Base-by-base conservation (phyloP, 2,888 invertebrate species). In the Diloba caeruleocephala region DNA sequence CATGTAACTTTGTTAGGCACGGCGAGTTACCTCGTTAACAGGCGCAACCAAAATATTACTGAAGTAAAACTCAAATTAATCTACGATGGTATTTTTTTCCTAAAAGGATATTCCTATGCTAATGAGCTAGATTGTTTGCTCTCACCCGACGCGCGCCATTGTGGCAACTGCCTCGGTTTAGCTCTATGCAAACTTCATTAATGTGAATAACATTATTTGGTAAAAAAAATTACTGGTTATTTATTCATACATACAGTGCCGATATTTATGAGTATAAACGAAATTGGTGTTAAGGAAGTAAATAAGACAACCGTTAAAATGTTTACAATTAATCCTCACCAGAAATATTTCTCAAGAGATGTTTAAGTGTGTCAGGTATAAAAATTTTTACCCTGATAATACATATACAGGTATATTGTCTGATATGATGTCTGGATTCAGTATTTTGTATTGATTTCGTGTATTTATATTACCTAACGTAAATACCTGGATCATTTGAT, bases 11-110 rank as follows among this genome's bases (percentile, higher is more conserved):
- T 86, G 89, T 88, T 87, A 88, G 83, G 81, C 77, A 76, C 77
- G 72, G 71, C 71, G 81, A 89, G 85, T 88, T 90, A 87, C 84
- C 86, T 91, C 87, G 87, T 90, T 92, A 92, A 87, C 87, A 69
- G 64, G 75, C 51, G 81, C 78, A 71, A 72, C 71, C 76, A 79
- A 86, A 87, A 87, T 87, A 85, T 87, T 82, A 82, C 81, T 76
- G 71, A 81, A 82, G 78, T 82, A 79, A 79, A 81, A 85, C 79
- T 85, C 70, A 80, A 87, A 89, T 87, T 88, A 87, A 89, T 87
- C 82, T 82, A 78, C 76, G 70, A 72, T 80, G 81, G 81, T 84
- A 81, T 86, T 83, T 77, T 67, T 62, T 66, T 71, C 21, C 78
- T 76, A 82, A 86, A 82, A 79, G 70, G 77, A 81, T 79, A 81